phyloP scores from a whole-genome alignment of 2,888 invertebrate species.

The Hyles lineata region DNA sequence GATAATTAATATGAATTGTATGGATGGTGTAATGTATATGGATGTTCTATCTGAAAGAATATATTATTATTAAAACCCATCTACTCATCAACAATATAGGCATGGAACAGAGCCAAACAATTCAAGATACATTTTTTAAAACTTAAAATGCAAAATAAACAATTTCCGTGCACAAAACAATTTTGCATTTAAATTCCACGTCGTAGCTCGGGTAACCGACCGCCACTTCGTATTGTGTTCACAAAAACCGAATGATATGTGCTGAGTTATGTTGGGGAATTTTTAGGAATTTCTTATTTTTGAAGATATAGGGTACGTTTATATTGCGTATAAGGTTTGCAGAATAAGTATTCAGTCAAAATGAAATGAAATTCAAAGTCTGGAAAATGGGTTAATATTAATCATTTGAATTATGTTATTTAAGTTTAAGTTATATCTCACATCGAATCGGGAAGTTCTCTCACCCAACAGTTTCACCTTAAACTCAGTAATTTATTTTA shows the following conservation, averaged over 20 bases:
- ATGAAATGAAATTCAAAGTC: too few relatives aligned
- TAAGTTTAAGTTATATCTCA: too few relatives aligned
- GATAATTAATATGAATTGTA: too few relatives aligned
- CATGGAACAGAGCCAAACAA: background rate
- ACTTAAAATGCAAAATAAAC: background rate
- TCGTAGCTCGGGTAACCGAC: conserved; percentile 14
- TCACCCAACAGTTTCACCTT: too few relatives aligned
- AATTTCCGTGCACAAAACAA: conserved; percentile 20
- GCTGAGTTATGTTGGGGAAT: background rate
- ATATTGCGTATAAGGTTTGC: background rate
- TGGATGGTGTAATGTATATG: too few relatives aligned
- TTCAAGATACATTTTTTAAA: background rate
- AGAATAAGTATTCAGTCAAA: too few relatives aligned
- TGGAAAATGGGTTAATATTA: too few relatives aligned
- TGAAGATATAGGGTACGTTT: background rate
- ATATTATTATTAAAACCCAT: too few relatives aligned
- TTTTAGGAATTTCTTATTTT: background rate
- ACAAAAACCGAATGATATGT: conserved; percentile 14
- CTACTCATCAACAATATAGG: background rate
- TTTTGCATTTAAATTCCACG: conserved; percentile 15
- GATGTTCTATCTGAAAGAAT: too few relatives aligned
- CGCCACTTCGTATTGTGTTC: conserved; percentile 4
- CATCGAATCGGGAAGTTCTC: too few relatives aligned
- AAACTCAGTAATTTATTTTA: too few relatives aligned
- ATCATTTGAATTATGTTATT: too few relatives aligned